Evolutionary conservation across 2,888 invertebrate species (phyloP).

Genomic region (Drosophila lacicola): DNA sequence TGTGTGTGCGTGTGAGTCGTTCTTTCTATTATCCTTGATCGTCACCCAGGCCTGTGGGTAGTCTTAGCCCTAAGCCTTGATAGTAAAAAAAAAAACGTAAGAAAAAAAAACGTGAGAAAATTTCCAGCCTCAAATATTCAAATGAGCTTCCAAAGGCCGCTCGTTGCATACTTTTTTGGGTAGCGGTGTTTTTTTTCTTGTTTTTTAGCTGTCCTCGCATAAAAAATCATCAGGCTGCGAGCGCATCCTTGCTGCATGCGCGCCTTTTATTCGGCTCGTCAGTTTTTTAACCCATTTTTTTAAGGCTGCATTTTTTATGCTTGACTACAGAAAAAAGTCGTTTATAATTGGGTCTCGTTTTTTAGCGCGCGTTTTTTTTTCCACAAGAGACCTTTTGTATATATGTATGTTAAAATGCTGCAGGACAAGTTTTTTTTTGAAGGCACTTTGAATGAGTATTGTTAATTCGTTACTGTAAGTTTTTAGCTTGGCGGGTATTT

Average conservation of each 20-base stretch:
- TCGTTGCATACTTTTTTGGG: slow-evolving; percentile 73
- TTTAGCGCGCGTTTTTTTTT: slow-evolving; percentile 42
- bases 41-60: slow-evolving; percentile 75
- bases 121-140: slow-evolving; percentile 74
- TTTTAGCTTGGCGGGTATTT: slow-evolving; percentile 25
- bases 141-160: slow-evolving; percentile 64
- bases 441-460: slow-evolving; percentile 43
- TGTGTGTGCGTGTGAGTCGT: slow-evolving; percentile 46
- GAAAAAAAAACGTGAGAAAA: slow-evolving; percentile 77
- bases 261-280: slow-evolving; percentile 41
- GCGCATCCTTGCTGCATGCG: slow-evolving; percentile 66
- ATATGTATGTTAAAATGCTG: slow-evolving; percentile 56
- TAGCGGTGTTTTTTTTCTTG: slow-evolving; percentile 49
- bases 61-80: slow-evolving; percentile 30
- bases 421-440: slow-evolving; percentile 73
- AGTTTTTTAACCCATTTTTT: slow-evolving; percentile 67
- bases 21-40: slow-evolving; percentile 67
- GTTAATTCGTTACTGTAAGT: slow-evolving; percentile 60
- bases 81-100: slow-evolving; percentile 9
- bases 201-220: slow-evolving; percentile 23
- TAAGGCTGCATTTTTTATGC: slow-evolving; percentile 67
- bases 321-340: slow-evolving; percentile 73
- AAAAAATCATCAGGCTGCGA: slow-evolving; percentile 57
- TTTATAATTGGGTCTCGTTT: slow-evolving; percentile 71
- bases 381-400: slow-evolving; percentile 50